Conservation (phyloP, 2,113 vertebrate genomes). For the Junco hyemalis region DNA sequence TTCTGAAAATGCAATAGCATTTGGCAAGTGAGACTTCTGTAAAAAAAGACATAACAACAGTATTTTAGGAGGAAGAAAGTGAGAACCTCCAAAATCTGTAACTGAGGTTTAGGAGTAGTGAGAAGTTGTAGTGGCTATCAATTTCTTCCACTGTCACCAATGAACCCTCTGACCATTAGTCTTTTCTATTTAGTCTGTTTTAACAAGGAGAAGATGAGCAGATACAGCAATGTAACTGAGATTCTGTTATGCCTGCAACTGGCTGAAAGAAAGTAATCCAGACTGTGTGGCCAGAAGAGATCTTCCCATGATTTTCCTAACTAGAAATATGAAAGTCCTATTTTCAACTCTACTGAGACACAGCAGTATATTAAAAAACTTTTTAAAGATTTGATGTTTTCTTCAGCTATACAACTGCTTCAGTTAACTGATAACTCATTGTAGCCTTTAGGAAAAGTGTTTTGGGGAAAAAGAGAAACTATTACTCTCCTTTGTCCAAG, state of each 20-base stretch:
- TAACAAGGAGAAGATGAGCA: background rate
- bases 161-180: accelerated
- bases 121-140: background rate
- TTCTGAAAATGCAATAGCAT: background rate
- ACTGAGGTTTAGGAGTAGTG: background rate
- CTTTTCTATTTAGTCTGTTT: background rate
- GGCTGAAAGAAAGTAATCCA: background rate
- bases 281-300: background rate
- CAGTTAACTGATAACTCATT: background rate
- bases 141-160: background rate
- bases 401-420: background rate
- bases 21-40: background rate
- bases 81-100: background rate
- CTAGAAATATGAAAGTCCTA: background rate
- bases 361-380: background rate
- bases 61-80: background rate
- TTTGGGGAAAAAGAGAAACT: background rate
- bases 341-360: background rate
- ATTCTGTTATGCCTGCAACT: background rate
- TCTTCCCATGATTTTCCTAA: background rate
- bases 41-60: background rate
- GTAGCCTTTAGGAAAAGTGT: background rate
- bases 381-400: background rate
- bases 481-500: background rate
- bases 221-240: background rate